Conservation (phyloP, 2,797 vertebrate genomes). For the Valencia hispanica region DNA sequence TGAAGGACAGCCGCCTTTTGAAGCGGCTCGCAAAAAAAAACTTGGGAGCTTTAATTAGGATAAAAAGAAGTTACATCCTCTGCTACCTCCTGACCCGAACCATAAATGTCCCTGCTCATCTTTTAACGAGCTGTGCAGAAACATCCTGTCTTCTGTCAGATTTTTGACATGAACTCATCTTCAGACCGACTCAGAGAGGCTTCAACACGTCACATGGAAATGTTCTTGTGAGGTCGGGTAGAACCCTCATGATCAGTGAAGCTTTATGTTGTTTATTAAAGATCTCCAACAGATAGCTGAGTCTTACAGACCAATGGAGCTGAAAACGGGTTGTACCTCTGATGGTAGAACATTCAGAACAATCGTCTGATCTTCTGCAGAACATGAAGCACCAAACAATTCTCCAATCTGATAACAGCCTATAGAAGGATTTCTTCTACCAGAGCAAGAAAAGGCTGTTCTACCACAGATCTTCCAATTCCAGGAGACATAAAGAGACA, state of each 20-base stretch:
- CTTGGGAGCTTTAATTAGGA: too few species aligned
- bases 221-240: not conserved
- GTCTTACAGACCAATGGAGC: not conserved
- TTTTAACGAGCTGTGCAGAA: not conserved
- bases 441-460: too few species aligned
- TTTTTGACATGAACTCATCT: not conserved
- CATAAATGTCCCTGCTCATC: not conserved
- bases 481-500: too few species aligned
- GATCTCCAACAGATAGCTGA: not conserved
- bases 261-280: not conserved
- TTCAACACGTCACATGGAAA: not conserved
- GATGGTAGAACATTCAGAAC: not conserved
- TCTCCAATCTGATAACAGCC: not conserved
- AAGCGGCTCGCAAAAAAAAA: too few species aligned
- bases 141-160: conserved; percentile 1
- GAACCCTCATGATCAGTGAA: not conserved
- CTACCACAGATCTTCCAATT: too few species aligned
- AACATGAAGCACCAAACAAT: not conserved
- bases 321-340: not conserved
- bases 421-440: not conserved
- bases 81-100: not conserved
- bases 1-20: too few species aligned
- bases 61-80: too few species aligned
- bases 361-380: not conserved
- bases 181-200: not conserved